phyloP scores from a whole-genome alignment of 2,113 vertebrate species.

The Pyxicephalus adspersus region DNA sequence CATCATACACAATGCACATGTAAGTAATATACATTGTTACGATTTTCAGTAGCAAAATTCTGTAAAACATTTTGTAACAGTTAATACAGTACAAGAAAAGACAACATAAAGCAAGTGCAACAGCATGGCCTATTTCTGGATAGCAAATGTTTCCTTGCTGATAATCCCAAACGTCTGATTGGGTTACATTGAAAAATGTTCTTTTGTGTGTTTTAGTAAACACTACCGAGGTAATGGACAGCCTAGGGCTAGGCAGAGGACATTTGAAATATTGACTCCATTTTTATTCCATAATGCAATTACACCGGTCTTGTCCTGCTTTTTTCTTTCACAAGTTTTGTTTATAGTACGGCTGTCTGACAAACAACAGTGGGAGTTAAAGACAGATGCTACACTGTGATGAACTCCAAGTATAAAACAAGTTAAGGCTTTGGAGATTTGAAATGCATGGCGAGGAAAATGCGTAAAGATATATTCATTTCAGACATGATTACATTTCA shows the following conservation, averaged over 20 bases:
- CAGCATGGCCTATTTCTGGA: slow-evolving; percentile 4
- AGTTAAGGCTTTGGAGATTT: slow-evolving; percentile 30
- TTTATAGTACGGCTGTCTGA: slow-evolving; percentile 29
- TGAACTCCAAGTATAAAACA: slow-evolving; percentile 40
- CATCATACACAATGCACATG: too few species aligned
- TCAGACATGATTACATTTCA: slow-evolving; percentile 48
- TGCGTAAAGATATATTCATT: slow-evolving; percentile 42
- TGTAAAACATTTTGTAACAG: background rate
- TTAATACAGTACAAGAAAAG: background rate
- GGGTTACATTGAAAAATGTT: slow-evolving; percentile 42
- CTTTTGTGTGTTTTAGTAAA: slow-evolving; percentile 32
- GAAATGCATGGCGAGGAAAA: slow-evolving; percentile 32
- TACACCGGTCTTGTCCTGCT: background rate
- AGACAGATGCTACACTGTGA: slow-evolving; percentile 42
- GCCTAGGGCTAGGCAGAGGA: slow-evolving; percentile 16
- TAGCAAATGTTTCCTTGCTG: slow-evolving; percentile 15
- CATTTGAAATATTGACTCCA: slow-evolving; percentile 48
- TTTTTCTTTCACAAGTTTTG: slow-evolving; percentile 10
- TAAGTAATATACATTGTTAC: too few species aligned
- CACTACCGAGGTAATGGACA: slow-evolving; percentile 20
- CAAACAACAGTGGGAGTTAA: slow-evolving; percentile 39
- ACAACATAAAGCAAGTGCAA: background rate
- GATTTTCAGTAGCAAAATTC: background rate
- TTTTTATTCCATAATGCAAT: slow-evolving; percentile 51
- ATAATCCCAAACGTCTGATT: slow-evolving; percentile 45